Percentiles rank a stretch among this genome's conserved stretches.
These are phyloP conservation scores for Linepithema humile DNA, from an alignment of 1,140 invertebrate species.

Conservation along the genomic window DNA sequence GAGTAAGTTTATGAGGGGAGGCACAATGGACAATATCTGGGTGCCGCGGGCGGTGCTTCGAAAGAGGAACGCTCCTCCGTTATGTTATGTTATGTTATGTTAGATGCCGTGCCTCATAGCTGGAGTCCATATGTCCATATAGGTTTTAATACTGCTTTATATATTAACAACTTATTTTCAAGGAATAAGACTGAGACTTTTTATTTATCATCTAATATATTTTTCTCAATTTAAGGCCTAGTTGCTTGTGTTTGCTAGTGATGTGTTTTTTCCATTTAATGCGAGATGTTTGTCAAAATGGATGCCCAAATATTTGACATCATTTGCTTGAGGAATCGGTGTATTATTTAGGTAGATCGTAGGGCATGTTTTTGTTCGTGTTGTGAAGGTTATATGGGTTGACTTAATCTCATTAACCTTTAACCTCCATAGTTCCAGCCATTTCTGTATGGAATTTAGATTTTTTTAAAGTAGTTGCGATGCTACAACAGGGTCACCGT, in stretches of 20 bases:
- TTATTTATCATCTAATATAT: slow-evolving; percentile 69
- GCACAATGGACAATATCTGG: no score
- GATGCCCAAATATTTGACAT: neutral
- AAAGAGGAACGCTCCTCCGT: no score
- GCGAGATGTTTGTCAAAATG: slow-evolving; percentile 23
- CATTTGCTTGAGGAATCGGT: neutral
- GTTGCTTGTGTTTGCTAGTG: slow-evolving; percentile 44
- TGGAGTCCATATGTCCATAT: slow-evolving; percentile 71
- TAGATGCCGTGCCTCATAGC: no score
- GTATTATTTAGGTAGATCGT: slow-evolving; percentile 10
- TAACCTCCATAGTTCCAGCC: slow-evolving; percentile 69
- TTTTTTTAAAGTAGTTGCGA: neutral
- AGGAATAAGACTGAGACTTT: slow-evolving; percentile 60
- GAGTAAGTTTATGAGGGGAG: no score
- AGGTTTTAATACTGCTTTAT: slow-evolving; percentile 64
- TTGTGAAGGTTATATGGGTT: slow-evolving; percentile 69
- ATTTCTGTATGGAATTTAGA: slow-evolving; percentile 59
- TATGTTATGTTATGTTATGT: no score
- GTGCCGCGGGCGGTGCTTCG: no score
- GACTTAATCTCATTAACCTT: slow-evolving; percentile 61
- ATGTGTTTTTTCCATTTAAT: slow-evolving; percentile 41
- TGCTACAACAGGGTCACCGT: neutral
- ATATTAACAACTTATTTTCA: slow-evolving; percentile 74
- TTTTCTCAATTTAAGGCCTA: slow-evolving; percentile 29
- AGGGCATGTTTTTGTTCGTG: slow-evolving; percentile 13